phyloP scores from a whole-genome alignment of 2,797 vertebrate species.

The Pelobates cultripes region DNA sequence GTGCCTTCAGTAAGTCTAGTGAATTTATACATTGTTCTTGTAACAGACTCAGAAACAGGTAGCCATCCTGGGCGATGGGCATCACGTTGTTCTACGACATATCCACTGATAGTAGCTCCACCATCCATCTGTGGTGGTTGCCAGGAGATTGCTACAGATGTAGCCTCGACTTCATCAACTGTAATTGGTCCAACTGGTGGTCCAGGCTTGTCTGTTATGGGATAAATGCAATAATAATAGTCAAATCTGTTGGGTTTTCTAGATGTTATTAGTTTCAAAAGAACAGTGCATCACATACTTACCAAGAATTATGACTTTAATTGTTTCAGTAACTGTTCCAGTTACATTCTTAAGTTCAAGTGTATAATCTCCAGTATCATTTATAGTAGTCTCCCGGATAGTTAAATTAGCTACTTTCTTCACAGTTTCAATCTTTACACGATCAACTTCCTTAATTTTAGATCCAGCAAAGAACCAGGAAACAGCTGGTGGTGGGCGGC shows the following conservation, averaged over 20 bases:
- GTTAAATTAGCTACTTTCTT: constrained; percentile 86
- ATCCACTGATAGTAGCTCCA: constrained; percentile 90
- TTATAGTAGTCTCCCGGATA: constrained; percentile 89
- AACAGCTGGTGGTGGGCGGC: constrained; percentile 89
- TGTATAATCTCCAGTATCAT: constrained; percentile 88
- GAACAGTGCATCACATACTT: constrained; percentile 64
- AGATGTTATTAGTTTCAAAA: constrained; percentile 1
- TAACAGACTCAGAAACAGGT: constrained; percentile 91
- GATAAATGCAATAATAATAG: constrained; percentile 52
- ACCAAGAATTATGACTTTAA: constrained; percentile 95
- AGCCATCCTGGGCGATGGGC: constrained; percentile 98
- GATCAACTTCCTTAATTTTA: constrained; percentile 87
- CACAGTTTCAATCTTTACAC: constrained; percentile 86
- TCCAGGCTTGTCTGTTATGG: constrained; percentile 88
- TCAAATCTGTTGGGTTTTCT: neutral
- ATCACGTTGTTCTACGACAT: constrained; percentile 93
- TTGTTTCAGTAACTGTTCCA: constrained; percentile 82
- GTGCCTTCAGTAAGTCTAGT: constrained; percentile 89
- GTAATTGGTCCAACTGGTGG: constrained; percentile 86
- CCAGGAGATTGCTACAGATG: constrained; percentile 90
- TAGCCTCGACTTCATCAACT: constrained; percentile 91
- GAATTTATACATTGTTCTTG: constrained; percentile 89
- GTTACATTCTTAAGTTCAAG: constrained; percentile 92
- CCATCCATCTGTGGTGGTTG: constrained; percentile 89
- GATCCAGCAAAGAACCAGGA: constrained; percentile 90